These are phyloP conservation scores for Esox masquinongy DNA, from an alignment of 2,797 vertebrate genomes.

Conservation along the genomic window DNA sequence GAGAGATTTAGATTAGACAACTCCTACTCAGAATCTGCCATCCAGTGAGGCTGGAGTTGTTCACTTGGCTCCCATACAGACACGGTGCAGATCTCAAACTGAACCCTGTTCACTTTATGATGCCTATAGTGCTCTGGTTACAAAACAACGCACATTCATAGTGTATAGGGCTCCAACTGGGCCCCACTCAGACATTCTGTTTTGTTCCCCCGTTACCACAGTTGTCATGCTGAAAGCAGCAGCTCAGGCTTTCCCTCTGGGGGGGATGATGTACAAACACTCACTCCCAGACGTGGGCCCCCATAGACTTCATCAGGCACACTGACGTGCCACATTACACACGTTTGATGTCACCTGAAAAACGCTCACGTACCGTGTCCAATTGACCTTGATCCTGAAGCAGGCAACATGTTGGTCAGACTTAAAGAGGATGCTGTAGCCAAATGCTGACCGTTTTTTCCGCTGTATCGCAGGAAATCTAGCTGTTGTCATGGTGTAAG, in stretches of 20 bases:
- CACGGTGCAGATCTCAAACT: background rate
- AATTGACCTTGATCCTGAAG: background rate
- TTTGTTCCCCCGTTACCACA: background rate
- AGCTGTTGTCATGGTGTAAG: no score
- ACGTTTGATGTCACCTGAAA: background rate
- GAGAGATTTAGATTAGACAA: conserved; percentile 8
- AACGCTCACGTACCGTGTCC: background rate
- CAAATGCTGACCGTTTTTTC: background rate
- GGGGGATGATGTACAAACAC: conserved; percentile 38
- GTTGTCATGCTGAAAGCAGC: conserved; percentile 40
- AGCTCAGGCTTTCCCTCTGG: conserved; percentile 18
- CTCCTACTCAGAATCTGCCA: conserved; percentile 10
- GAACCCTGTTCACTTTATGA: background rate
- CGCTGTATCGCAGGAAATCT: background rate
- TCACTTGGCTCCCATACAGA: conserved; percentile 27
- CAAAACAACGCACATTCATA: background rate
- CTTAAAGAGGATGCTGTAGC: background rate
- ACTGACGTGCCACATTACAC: background rate
- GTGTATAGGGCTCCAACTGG: background rate
- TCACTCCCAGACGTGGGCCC: conserved; percentile 19
- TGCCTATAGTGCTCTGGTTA: no score
- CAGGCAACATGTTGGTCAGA: background rate
- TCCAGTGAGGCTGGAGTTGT: conserved; percentile 13
- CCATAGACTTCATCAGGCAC: conserved; percentile 34
- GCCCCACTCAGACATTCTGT: background rate